Conservation (phyloP, 1,140 invertebrate genomes). For the Danaus melanippus region DNA sequence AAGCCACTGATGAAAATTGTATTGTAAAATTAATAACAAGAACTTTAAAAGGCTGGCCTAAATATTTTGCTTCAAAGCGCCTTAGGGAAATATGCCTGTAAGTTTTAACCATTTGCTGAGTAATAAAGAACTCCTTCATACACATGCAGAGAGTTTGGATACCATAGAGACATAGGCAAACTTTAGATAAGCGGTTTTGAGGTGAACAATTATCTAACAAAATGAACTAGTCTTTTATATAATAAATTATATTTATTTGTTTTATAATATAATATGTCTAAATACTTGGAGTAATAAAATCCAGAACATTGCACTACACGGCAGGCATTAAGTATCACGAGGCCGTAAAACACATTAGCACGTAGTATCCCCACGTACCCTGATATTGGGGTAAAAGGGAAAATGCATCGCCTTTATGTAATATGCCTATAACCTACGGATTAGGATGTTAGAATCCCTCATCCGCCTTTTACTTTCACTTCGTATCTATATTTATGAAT, state of each 20-base stretch:
- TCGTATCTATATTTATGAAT: too few relatives aligned
- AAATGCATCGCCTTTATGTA: slow-evolving; percentile 67
- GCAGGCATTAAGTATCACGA: slow-evolving; percentile 22
- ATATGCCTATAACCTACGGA: slow-evolving; percentile 55
- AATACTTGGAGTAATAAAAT: too few relatives aligned
- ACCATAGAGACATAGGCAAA: too few relatives aligned
- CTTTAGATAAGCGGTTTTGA: too few relatives aligned
- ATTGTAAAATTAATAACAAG: slow-evolving; percentile 35
- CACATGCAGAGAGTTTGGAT: too few relatives aligned
- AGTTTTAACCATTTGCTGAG: background rate
- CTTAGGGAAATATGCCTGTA: slow-evolving; percentile 6
- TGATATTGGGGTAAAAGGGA: slow-evolving; percentile 56
- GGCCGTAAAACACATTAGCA: slow-evolving; percentile 66
- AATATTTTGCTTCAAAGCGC: background rate
- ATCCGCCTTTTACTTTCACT: too few relatives aligned
- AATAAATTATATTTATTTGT: too few relatives aligned
- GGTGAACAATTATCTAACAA: too few relatives aligned
- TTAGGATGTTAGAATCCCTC: slow-evolving; percentile 22
- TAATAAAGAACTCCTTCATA: too few relatives aligned
- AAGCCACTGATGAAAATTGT: slow-evolving; percentile 52
- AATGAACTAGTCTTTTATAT: too few relatives aligned
- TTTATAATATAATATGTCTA: too few relatives aligned
- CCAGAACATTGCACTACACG: slow-evolving; percentile 7
- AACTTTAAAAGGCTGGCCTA: slow-evolving; percentile 26
- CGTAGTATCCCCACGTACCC: slow-evolving; percentile 42